phyloP scores from a whole-genome alignment of 2,797 vertebrate genomes.

The Phoebastria nigripes region DNA sequence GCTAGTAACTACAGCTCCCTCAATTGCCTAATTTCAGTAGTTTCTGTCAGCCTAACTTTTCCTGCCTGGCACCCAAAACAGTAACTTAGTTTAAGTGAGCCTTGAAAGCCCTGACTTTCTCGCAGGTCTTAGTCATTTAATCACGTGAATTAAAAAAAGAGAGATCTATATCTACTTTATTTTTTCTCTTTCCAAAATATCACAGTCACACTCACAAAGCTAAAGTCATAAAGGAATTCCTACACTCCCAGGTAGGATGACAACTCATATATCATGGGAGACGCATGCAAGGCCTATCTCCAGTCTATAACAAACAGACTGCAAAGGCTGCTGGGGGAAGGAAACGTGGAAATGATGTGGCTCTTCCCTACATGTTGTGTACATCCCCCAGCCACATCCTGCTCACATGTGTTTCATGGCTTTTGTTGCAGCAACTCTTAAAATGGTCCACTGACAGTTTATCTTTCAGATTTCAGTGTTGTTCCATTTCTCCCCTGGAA shows the following conservation, averaged over 20 bases:
- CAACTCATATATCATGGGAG: neutral
- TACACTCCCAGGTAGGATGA: neutral
- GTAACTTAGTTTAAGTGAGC: neutral
- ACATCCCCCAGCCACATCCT: neutral
- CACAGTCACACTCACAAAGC: neutral
- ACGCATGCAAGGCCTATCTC: neutral
- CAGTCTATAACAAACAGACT: neutral
- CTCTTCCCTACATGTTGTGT: neutral
- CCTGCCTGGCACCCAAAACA: neutral
- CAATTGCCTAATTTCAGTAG: neutral
- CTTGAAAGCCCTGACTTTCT: neutral
- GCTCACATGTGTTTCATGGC: neutral
- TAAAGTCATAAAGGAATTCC: neutral
- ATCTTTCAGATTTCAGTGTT: neutral
- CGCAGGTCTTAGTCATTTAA: neutral
- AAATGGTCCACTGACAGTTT: neutral
- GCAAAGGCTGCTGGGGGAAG: neutral
- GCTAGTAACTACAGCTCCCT: neutral
- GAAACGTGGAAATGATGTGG: neutral
- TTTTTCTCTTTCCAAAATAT: neutral
- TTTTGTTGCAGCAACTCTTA: neutral
- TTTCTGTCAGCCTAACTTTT: neutral
- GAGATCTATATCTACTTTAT: neutral
- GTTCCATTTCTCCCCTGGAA: neutral
- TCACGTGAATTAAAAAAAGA: neutral